Evolutionary conservation across 2,797 vertebrate species (phyloP).

Genomic region (Champsocephalus gunnari): DNA sequence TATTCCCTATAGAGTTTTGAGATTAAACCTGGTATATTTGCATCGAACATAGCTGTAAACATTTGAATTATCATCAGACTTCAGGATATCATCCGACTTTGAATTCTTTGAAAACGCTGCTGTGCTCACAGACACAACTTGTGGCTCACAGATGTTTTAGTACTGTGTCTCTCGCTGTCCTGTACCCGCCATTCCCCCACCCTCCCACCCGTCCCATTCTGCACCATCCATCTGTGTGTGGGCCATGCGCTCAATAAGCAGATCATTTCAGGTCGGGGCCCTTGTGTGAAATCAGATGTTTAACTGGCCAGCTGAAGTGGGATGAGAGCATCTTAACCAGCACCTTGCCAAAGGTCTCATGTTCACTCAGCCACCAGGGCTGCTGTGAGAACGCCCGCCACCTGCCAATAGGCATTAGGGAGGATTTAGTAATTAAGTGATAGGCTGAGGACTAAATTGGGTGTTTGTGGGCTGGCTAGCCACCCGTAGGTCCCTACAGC

Average conservation of each 20-base stretch:
- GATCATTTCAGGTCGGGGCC: slow-evolving; percentile 75
- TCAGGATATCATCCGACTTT: slow-evolving; percentile 1
- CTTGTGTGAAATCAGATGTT: slow-evolving; percentile 81
- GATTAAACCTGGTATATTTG: slow-evolving; percentile 13
- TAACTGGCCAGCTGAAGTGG: slow-evolving; percentile 73
- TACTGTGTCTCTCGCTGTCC: slow-evolving; percentile 15
- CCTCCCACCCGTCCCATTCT: slow-evolving; percentile 13
- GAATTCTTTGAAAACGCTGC: background rate
- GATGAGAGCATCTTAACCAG: slow-evolving; percentile 78
- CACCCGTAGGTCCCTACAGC: slow-evolving; percentile 84
- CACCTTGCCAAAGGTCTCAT: slow-evolving; percentile 85
- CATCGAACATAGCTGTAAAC: slow-evolving; percentile 1
- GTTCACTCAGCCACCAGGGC: slow-evolving; percentile 79
- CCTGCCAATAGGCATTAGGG: slow-evolving; percentile 89
- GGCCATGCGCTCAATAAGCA: slow-evolving; percentile 61
- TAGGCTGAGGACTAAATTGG: slow-evolving; percentile 90
- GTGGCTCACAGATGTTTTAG: slow-evolving; percentile 42
- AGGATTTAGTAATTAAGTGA: slow-evolving; percentile 90
- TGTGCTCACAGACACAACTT: slow-evolving; percentile 9
- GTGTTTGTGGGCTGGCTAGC: slow-evolving; percentile 86
- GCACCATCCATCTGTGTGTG: slow-evolving; percentile 49
- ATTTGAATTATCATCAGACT: slow-evolving; percentile 13
- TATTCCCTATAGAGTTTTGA: slow-evolving; percentile 1
- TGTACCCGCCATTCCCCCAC: background rate
- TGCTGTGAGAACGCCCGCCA: slow-evolving; percentile 70